Conservation (phyloP, 2,113 vertebrate species). For the Apteryx mantelli region DNA sequence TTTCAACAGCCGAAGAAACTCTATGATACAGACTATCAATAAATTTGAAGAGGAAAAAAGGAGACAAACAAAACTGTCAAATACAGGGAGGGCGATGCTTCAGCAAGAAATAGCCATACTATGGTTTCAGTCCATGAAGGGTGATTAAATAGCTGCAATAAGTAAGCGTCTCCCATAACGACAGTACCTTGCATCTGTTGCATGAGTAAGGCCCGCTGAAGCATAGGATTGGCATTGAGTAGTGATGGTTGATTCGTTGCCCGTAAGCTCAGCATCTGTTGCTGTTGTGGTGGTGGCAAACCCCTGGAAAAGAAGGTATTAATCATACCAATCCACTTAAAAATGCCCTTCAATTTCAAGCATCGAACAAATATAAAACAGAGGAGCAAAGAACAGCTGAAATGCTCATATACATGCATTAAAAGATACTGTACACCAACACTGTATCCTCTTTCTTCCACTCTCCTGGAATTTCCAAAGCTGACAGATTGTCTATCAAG, state of each 20-base stretch:
- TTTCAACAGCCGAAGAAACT: not conserved
- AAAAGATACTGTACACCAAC: not conserved
- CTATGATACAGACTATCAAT: not conserved
- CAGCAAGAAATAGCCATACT: slow-evolving; percentile 21
- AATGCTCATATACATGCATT: not conserved
- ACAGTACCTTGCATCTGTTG: slow-evolving; percentile 95
- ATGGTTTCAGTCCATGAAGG: slow-evolving; percentile 2
- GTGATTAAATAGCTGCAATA: slow-evolving; percentile 38
- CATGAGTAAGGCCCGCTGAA: slow-evolving; percentile 93
- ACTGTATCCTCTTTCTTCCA: slow-evolving; percentile 46
- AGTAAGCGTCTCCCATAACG: slow-evolving; percentile 30
- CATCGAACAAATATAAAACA: not conserved
- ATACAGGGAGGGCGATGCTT: not conserved
- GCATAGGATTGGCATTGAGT: slow-evolving; percentile 88
- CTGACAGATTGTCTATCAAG: slow-evolving; percentile 65
- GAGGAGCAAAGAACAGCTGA: not conserved
- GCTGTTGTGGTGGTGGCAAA: slow-evolving; percentile 77
- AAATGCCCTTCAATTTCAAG: not conserved
- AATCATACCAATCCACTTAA: not conserved
- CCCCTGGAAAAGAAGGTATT: slow-evolving; percentile 68
- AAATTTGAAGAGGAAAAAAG: not conserved
- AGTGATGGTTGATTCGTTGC: slow-evolving; percentile 84
- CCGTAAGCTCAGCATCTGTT: slow-evolving; percentile 89
- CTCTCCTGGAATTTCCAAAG: slow-evolving; percentile 63
- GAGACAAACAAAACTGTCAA: not conserved